A percentile compares a stretch with the other conserved stretches of the same genome.
These are phyloP conservation scores for Sericinus montela DNA, from an alignment of 2,888 invertebrate species.

Conservation along the genomic window DNA sequence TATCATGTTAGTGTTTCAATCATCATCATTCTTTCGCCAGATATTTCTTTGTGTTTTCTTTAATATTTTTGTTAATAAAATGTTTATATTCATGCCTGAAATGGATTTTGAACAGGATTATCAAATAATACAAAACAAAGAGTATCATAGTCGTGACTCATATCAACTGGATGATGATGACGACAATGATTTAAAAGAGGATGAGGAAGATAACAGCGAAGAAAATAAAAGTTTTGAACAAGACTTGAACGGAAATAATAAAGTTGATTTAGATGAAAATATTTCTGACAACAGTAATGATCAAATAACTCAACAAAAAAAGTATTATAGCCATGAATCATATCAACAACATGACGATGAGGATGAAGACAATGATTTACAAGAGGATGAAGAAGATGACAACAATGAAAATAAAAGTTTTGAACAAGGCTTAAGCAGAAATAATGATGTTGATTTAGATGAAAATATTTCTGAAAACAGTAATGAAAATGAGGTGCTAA, in stretches of 20 bases:
- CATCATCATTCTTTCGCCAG: too few relatives aligned
- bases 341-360: too few relatives aligned
- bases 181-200: slow-evolving; percentile 27
- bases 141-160: slow-evolving; percentile 28
- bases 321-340: too few relatives aligned
- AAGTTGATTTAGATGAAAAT: neutral
- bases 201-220: slow-evolving; percentile 33
- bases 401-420: slow-evolving; percentile 32
- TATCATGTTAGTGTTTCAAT: too few relatives aligned
- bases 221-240: slow-evolving; percentile 31
- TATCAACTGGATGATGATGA: slow-evolving; percentile 28
- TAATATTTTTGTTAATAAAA: too few relatives aligned
- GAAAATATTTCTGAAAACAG: neutral
- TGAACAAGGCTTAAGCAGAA: neutral
- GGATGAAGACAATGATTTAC: slow-evolving; percentile 30
- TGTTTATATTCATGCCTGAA: neutral
- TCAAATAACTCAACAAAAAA: too few relatives aligned
- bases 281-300: neutral
- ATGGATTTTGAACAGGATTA: slow-evolving; percentile 28
- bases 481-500: slow-evolving; percentile 25
- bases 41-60: neutral
- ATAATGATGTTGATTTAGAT: neutral
- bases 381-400: slow-evolving; percentile 34
- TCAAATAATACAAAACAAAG: slow-evolving; percentile 31
- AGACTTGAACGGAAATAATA: neutral